Conservation (phyloP, 2,888 invertebrate species). For the Ormyrus rosae region DNA sequence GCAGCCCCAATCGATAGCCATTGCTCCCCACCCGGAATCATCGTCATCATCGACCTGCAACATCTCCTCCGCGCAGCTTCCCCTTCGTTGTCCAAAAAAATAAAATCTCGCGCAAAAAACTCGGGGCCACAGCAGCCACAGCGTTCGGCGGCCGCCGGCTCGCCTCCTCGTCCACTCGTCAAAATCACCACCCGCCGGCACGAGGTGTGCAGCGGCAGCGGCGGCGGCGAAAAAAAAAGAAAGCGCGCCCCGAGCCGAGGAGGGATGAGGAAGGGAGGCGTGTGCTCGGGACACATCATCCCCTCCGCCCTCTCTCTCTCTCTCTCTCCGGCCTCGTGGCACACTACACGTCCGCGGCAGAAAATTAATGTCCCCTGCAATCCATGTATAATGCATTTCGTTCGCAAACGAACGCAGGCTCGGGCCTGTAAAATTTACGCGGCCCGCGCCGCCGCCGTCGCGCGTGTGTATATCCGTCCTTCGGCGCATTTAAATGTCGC, state of each 20-base stretch:
- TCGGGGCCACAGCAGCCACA: neutral
- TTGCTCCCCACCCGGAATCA: constrained; percentile 5
- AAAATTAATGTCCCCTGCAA: constrained; percentile 76
- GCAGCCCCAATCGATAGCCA: constrained; percentile 35
- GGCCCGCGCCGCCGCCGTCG: neutral
- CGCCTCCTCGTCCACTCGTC: constrained; percentile 68
- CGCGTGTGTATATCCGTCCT: neutral
- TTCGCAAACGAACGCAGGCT: constrained; percentile 72
- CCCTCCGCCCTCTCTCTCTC: constrained; percentile 38
- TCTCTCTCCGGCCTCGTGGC: constrained; percentile 35
- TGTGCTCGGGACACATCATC: constrained; percentile 65
- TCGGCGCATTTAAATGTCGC: constrained; percentile 10
- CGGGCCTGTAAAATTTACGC: constrained; percentile 74
- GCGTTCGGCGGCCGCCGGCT: neutral
- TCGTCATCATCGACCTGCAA: neutral
- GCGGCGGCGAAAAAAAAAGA: constrained; percentile 4
- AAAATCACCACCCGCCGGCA: constrained; percentile 67
- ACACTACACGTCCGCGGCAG: constrained; percentile 74
- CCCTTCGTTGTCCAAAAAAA: too few species aligned
- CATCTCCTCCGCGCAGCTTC: neutral
- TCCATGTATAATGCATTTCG: constrained; percentile 75
- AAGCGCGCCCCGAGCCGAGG: constrained; percentile 54
- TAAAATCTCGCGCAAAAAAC: neutral
- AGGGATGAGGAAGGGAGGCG: constrained; percentile 63
- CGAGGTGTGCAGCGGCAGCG: too few species aligned